A percentile compares a stretch with the other conserved stretches of the same genome.
Evolutionary conservation across 2,113 vertebrate species (phyloP).

Genomic region (Lipotes vexillifer): DNA sequence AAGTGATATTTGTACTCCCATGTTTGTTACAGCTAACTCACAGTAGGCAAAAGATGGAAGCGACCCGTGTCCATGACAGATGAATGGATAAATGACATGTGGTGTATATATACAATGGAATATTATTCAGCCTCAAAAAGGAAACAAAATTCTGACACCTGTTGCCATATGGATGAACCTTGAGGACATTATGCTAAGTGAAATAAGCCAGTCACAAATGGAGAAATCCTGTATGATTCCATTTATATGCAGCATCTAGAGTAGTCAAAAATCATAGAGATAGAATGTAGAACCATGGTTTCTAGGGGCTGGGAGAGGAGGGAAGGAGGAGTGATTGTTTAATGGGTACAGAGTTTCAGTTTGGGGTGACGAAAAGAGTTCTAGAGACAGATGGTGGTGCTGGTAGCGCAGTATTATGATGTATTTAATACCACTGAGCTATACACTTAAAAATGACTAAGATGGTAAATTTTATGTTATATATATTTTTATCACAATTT

Average conservation of each 20-base stretch:
- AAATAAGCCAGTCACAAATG: neutral
- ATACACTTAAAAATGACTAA: too few relatives aligned
- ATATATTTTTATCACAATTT: too few relatives aligned
- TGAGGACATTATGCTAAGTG: neutral
- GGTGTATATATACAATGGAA: neutral
- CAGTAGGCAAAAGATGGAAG: neutral
- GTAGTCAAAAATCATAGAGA: neutral
- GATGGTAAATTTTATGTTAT: too few relatives aligned
- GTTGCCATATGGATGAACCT: neutral
- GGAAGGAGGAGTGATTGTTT: neutral
- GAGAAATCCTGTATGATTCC: neutral
- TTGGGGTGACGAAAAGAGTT: too few relatives aligned
- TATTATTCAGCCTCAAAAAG: neutral
- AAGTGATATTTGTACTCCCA: neutral
- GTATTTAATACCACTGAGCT: too few relatives aligned
- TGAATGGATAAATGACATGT: neutral
- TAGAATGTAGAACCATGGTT: neutral
- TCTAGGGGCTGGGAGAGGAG: neutral
- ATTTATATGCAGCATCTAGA: too few relatives aligned
- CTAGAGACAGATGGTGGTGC: neutral
- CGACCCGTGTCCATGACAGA: too few relatives aligned
- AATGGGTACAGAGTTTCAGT: neutral
- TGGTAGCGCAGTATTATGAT: rapidly evolving
- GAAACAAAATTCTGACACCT: neutral
- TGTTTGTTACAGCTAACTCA: neutral